Conservation (phyloP, 2,888 invertebrate species). For the Drosophila siamana region DNA sequence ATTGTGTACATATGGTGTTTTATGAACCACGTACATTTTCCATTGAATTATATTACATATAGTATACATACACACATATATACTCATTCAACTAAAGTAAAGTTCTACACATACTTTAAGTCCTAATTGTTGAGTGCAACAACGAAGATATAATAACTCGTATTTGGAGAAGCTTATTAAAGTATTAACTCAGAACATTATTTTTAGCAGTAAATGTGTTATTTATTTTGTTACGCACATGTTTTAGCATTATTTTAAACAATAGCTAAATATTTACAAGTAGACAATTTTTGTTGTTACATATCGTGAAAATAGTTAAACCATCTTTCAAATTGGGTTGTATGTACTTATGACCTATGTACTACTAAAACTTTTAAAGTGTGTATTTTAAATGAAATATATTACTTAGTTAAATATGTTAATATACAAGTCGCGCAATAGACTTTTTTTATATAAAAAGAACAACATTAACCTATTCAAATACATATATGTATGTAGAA, state of each 20-base stretch:
- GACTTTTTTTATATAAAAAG: slow-evolving; percentile 29
- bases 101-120: neutral
- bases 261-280: slow-evolving; percentile 58
- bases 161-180: slow-evolving; percentile 32
- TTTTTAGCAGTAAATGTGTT: slow-evolving; percentile 48
- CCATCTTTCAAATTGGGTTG: slow-evolving; percentile 63
- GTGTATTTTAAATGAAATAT: slow-evolving; percentile 25
- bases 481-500: slow-evolving; percentile 1
- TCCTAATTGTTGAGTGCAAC: slow-evolving; percentile 48
- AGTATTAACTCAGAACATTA: slow-evolving; percentile 25
- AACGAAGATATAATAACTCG: slow-evolving; percentile 56
- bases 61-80: too few relatives aligned
- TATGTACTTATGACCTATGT: slow-evolving; percentile 24
- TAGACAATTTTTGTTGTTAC: slow-evolving; percentile 53
- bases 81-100: too few relatives aligned
- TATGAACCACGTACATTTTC: too few relatives aligned
- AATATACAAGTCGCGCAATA: slow-evolving; percentile 33
- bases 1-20: neutral
- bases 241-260: slow-evolving; percentile 65
- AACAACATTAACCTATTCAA: slow-evolving; percentile 10
- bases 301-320: slow-evolving; percentile 51
- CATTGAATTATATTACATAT: too few relatives aligned
- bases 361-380: slow-evolving; percentile 32
- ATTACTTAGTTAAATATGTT: slow-evolving; percentile 30
- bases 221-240: slow-evolving; percentile 72